Evolutionary conservation across 2,113 vertebrate genomes (phyloP).

Genomic region (Mesoclemmys tuberculata): DNA sequence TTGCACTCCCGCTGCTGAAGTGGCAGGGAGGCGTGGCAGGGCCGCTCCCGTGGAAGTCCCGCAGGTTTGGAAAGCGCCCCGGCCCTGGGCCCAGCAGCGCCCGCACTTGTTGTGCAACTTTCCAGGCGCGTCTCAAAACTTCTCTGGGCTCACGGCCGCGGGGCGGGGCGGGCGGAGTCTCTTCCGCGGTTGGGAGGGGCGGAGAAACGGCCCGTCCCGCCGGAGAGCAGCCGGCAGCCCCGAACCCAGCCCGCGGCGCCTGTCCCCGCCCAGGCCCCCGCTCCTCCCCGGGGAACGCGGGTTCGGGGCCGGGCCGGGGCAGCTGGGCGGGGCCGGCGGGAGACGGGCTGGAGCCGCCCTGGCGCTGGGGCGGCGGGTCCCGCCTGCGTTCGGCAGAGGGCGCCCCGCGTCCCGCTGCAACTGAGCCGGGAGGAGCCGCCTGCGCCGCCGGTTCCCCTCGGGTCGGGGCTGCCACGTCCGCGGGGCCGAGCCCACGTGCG

Average conservation of each 20-base stretch:
- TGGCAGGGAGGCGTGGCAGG: neutral
- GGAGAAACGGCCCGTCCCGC: too few relatives aligned
- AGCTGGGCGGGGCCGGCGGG: neutral
- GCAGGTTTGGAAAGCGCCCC: neutral
- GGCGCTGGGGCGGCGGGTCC: slow-evolving; percentile 45
- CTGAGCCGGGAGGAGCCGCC: slow-evolving; percentile 57
- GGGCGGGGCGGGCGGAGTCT: neutral
- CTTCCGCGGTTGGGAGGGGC: too few relatives aligned
- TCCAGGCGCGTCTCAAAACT: neutral
- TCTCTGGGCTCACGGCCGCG: too few relatives aligned
- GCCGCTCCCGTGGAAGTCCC: neutral
- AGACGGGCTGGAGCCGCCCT: neutral
- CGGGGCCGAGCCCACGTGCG: slow-evolving; percentile 33
- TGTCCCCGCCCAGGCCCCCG: too few relatives aligned
- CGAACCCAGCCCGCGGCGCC: too few relatives aligned
- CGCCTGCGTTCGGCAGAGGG: slow-evolving; percentile 76
- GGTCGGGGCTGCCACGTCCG: slow-evolving; percentile 49
- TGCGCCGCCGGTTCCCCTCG: neutral
- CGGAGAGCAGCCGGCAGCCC: too few relatives aligned
- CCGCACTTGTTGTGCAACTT: neutral
- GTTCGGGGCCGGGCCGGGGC: neutral
- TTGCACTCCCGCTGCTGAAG: neutral
- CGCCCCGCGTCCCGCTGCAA: slow-evolving; percentile 63
- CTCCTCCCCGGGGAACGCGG: too few relatives aligned
- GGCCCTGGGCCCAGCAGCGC: too few relatives aligned